A percentile compares a stretch with the other conserved stretches of the same genome.
These are phyloP conservation scores for Hypomecis atomaria DNA, from an alignment of 2,888 invertebrate genomes.

Conservation along the genomic window DNA sequence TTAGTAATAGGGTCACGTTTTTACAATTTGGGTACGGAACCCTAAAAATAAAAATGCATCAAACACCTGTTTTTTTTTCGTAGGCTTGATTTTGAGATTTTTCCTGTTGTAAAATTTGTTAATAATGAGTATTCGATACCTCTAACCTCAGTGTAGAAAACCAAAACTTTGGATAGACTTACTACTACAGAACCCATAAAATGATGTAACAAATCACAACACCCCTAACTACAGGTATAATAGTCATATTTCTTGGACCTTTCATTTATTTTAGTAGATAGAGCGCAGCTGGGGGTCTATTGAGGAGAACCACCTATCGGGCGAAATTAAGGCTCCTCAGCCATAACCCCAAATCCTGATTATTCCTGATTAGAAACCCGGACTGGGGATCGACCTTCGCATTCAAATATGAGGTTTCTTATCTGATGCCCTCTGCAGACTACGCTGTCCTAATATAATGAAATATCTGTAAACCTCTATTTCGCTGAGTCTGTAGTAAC, in stretches of 20 bases:
- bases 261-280: conserved; percentile 52
- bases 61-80: too few species aligned
- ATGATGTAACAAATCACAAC: neutral
- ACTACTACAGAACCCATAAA: too few species aligned
- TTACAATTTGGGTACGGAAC: too few species aligned
- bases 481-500: too few species aligned
- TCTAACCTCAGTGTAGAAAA: too few species aligned
- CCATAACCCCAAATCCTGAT: conserved; percentile 55
- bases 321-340: conserved; percentile 17
- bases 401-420: conserved; percentile 48
- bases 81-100: too few species aligned
- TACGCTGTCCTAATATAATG: neutral
- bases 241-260: conserved; percentile 50
- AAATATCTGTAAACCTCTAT: too few species aligned
- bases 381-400: conserved; percentile 38
- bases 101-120: too few species aligned
- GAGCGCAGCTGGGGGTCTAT: conserved; percentile 47
- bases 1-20: too few species aligned
- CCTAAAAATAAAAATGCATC: too few species aligned
- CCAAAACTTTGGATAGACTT: too few species aligned
- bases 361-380: conserved; percentile 56
- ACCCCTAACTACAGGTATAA: conserved; percentile 40
- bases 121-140: too few species aligned
- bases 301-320: conserved; percentile 46
- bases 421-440: conserved; percentile 35